Base-by-base conservation (phyloP, 2,888 invertebrate genomes). In the Drosophila quinaria region DNA sequence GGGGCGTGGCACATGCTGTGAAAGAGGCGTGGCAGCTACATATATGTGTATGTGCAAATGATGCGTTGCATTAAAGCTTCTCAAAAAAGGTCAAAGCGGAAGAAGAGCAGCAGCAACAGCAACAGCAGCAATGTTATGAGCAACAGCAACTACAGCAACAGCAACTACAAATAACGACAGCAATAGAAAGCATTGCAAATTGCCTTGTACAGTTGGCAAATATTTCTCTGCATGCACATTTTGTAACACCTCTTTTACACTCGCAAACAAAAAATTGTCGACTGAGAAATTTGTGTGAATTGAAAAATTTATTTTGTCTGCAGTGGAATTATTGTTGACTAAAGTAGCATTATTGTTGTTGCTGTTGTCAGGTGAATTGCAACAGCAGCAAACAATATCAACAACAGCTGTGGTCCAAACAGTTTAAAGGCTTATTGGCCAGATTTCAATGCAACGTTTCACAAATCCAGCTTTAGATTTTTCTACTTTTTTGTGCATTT, bases 41-140 rank as follows among this genome's bases (percentile, higher is more conserved):
- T 55, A n/a, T 44, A 15, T 35, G 33, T 33, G 50, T 41, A 39
- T 58, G 62, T 67, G 76, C 19, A 64, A 71, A 61, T 77, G 69
- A 69, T 61, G 51, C 60, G 37, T 59, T 51, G 15, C 25, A 49
- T 46, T 55, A 49, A 44, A 64, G 37, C 25, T 54, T 35, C 41
- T 51, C 11, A n/a, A 35, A 70, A 72, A 72, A 76, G 80, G 80
- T 77, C 56, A 64, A 60, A 65, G 42, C 39, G 17, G 25, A 33
- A 55, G 13, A 46, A 47, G 37, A 50, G 29, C 46, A 60, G 39
- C 50, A 69, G 17, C 37, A 62, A 25, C 39, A 35, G 25, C 31
- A 50, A n/a, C 44, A 59, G 11, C 47, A 62, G 4, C 35, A 17
- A 41, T 22, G 3, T 22, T 22, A 35, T 35, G 13, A 13, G 11